Percentiles rank a stretch among this genome's conserved stretches.
These are phyloP conservation scores for Ceyx cyanopectus DNA, from an alignment of 2,113 vertebrate species.

Conservation along the genomic window DNA sequence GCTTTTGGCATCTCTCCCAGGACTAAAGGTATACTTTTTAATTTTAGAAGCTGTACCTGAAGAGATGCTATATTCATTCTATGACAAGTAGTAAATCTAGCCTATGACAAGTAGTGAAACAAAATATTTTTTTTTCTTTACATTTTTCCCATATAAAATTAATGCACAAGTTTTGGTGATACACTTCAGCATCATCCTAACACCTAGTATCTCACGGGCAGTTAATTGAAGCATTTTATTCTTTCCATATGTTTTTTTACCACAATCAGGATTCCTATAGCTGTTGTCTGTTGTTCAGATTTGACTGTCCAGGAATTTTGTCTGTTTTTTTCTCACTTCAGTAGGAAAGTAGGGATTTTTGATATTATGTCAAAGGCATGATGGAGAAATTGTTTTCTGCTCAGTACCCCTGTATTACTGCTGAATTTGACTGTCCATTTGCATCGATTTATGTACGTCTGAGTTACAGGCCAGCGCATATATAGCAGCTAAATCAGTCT, in stretches of 20 bases:
- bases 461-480: neutral
- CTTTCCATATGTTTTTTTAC: neutral
- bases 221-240: neutral
- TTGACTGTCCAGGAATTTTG: neutral
- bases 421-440: slow-evolving; percentile 15
- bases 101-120: slow-evolving; percentile 33
- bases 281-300: neutral
- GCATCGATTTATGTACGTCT: neutral
- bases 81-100: slow-evolving; percentile 18
- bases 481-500: neutral
- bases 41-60: slow-evolving; percentile 70
- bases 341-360: neutral
- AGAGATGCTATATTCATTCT: slow-evolving; percentile 52
- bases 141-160: slow-evolving; percentile 18
- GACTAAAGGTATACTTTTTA: slow-evolving; percentile 66
- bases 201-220: neutral
- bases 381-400: neutral
- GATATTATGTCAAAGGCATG: neutral
- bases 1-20: slow-evolving; percentile 61
- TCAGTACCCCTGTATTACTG: neutral
- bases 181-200: neutral
- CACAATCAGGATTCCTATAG: neutral
- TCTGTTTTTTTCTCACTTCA: neutral
- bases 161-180: neutral
- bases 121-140: slow-evolving; percentile 20